Percentiles rank a stretch among this genome's conserved stretches.
phyloP scores from a whole-genome alignment of 2,888 invertebrate species.

The Caenorhabditis parvicauda region DNA sequence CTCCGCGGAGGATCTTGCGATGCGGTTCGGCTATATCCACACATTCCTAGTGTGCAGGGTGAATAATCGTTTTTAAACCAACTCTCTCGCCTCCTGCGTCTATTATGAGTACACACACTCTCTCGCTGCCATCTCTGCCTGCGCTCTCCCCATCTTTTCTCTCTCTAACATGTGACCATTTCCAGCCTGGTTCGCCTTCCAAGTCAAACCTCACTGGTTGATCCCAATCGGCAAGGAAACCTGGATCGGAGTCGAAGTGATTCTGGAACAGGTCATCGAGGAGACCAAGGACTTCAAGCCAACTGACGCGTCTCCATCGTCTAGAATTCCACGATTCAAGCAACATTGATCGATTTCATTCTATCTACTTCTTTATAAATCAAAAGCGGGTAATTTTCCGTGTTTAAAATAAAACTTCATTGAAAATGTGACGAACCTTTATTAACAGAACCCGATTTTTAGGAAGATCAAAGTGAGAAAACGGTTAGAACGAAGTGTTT shows the following conservation, averaged over 20 bases:
- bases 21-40: too few relatives aligned
- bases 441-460: too few relatives aligned
- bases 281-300: constrained; percentile 33
- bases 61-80: background rate
- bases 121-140: too few relatives aligned
- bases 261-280: constrained; percentile 44
- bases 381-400: too few relatives aligned
- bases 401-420: too few relatives aligned
- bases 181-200: constrained; percentile 62
- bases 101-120: background rate
- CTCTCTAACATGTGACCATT: background rate
- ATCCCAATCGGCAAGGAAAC: constrained; percentile 49
- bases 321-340: constrained; percentile 26
- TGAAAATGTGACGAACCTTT: too few relatives aligned
- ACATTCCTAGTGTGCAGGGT: too few relatives aligned
- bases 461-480: too few relatives aligned
- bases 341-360: constrained; percentile 13
- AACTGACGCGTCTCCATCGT: constrained; percentile 10
- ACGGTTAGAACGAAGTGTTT: too few relatives aligned
- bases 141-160: background rate
- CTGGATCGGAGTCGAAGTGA: constrained; percentile 47
- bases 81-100: background rate
- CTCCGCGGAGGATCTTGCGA: too few relatives aligned
- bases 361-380: too few relatives aligned
- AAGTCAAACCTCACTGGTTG: constrained; percentile 59